phyloP scores from a whole-genome alignment of 2,113 vertebrate genomes.

The Collichthys lucidus region DNA sequence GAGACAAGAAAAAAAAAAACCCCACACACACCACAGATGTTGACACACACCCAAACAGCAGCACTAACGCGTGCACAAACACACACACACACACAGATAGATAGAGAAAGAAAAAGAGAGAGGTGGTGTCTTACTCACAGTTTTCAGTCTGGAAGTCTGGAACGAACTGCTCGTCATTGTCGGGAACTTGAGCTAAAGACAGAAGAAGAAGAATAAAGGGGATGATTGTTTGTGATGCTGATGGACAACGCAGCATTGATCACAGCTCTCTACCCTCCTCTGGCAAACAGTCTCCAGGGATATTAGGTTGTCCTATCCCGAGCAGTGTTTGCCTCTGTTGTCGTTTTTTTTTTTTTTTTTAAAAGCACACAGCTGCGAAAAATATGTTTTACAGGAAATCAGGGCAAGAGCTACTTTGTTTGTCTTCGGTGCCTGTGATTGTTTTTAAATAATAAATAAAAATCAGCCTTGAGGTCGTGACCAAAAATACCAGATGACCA shows the following conservation, averaged over 20 bases:
- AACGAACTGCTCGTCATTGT: constrained; percentile 99
- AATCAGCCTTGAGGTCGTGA: neutral
- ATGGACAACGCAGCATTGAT: constrained; percentile 59
- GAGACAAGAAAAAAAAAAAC: constrained; percentile 6
- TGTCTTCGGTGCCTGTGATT: neutral
- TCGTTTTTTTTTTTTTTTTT: too few species aligned
- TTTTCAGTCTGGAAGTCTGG: constrained; percentile 99
- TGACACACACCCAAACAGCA: constrained; percentile 30
- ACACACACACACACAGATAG: neutral
- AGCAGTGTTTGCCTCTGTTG: constrained; percentile 28
- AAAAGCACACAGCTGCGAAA: constrained; percentile 6
- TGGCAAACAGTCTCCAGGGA: constrained; percentile 49
- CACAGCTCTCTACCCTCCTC: constrained; percentile 32
- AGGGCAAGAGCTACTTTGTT: neutral
- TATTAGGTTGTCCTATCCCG: constrained; percentile 25
- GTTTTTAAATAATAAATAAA: neutral
- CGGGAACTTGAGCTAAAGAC: constrained; percentile 96
- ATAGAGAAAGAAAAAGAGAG: neutral
- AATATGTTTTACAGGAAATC: constrained; percentile 32
- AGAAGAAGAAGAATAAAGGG: constrained; percentile 70
- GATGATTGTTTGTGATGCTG: constrained; percentile 63
- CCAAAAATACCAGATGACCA: neutral
- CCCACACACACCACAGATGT: constrained; percentile 37
- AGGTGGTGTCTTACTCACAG: constrained; percentile 91
- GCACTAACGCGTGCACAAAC: constrained; percentile 7